These are phyloP conservation scores for Lutjanus campechanus DNA, from an alignment of 2,797 vertebrate genomes.

Conservation along the genomic window DNA sequence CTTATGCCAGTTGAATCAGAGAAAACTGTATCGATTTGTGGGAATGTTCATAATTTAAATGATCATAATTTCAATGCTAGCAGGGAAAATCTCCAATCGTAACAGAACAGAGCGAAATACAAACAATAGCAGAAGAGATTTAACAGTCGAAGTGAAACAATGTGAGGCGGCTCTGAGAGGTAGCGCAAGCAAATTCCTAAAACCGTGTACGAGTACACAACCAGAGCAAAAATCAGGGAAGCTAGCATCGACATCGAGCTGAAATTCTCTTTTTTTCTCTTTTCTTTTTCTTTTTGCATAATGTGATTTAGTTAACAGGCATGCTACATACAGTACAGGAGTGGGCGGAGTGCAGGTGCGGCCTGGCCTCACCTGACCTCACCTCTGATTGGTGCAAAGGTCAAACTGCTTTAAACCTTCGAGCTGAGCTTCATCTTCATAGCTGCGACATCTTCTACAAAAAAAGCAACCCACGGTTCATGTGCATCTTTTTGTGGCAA, in stretches of 20 bases:
- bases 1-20: not conserved
- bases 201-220: constrained; percentile 5
- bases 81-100: not conserved
- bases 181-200: constrained; percentile 55
- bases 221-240: constrained; percentile 22
- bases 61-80: not conserved
- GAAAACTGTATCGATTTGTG: constrained; percentile 5
- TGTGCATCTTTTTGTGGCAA: constrained; percentile 6
- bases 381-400: constrained; percentile 34
- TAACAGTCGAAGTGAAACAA: constrained; percentile 58
- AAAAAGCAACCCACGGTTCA: not conserved
- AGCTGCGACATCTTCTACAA: not conserved
- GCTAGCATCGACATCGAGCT: constrained; percentile 43
- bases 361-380: constrained; percentile 24
- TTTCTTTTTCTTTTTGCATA: constrained; percentile 54
- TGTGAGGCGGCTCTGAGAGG: constrained; percentile 59
- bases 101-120: constrained; percentile 18
- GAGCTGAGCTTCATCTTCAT: not conserved
- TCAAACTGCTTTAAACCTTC: not conserved
- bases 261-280: not conserved
- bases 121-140: constrained; percentile 32
- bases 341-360: constrained; percentile 14
- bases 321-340: constrained; percentile 73
- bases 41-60: constrained; percentile 20
- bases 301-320: constrained; percentile 68